These are phyloP conservation scores for Argyra leucocephala DNA, from an alignment of 2,888 invertebrate species.

Conservation along the genomic window DNA sequence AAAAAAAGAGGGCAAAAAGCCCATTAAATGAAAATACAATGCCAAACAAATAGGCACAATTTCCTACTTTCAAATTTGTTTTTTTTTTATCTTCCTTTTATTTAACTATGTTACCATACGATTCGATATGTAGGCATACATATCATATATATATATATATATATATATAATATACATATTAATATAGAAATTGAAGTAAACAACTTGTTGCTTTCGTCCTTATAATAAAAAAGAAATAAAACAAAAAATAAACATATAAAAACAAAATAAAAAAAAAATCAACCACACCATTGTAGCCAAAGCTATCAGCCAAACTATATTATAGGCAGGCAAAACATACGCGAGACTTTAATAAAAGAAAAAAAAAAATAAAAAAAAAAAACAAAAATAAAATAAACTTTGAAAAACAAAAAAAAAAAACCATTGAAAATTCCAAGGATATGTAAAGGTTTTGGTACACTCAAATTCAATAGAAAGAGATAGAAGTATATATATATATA, in stretches of 20 bases:
- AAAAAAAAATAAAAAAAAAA: not conserved
- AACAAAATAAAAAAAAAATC: not conserved
- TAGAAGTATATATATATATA: too few relatives aligned
- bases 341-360: not conserved
- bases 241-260: too few relatives aligned
- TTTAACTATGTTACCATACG: too few relatives aligned
- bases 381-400: not conserved
- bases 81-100: not conserved
- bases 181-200: not conserved
- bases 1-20: too few relatives aligned
- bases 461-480: too few relatives aligned
- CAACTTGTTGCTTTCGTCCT: conserved; percentile 1
- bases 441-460: too few relatives aligned
- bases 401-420: too few relatives aligned
- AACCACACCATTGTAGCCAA: not conserved
- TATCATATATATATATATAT: not conserved
- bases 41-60: too few relatives aligned
- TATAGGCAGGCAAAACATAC: not conserved
- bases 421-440: too few relatives aligned
- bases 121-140: too few relatives aligned
- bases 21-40: too few relatives aligned
- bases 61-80: not conserved
- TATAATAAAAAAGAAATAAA: not conserved
- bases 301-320: not conserved
- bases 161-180: not conserved